Evolutionary conservation across 2,888 invertebrate species (phyloP).

Genomic region (Sicus ferrugineus): DNA sequence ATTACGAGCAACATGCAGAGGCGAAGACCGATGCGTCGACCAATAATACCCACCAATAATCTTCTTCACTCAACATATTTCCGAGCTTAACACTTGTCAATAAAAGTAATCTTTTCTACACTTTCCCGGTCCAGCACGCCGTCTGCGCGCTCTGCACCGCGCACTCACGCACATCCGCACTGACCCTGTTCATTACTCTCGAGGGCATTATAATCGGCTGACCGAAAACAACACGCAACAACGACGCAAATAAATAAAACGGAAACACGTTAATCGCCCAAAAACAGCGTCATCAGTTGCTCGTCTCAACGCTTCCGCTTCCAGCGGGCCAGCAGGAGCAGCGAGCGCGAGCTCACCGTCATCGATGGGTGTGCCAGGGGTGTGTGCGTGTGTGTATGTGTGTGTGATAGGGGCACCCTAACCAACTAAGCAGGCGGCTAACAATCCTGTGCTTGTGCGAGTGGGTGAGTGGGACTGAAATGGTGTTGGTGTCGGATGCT

Average conservation of each 20-base stretch:
- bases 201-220: slow-evolving; percentile 35
- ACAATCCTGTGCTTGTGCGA: no score
- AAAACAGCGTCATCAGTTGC: slow-evolving; percentile 27
- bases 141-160: not conserved
- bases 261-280: slow-evolving; percentile 34
- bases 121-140: not conserved
- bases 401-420: no score
- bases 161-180: not conserved
- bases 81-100: slow-evolving; percentile 7
- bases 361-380: slow-evolving; percentile 12
- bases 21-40: no score
- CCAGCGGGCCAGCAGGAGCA: not conserved
- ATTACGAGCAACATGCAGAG: no score
- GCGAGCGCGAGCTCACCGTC: slow-evolving; percentile 3
- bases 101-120: slow-evolving; percentile 9
- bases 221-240: slow-evolving; percentile 21
- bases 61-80: slow-evolving; percentile 13
- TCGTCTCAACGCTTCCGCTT: not conserved
- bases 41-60: not conserved
- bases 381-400: no score
- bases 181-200: slow-evolving; percentile 28
- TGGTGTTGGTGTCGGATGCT: slow-evolving; percentile 2
- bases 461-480: not conserved
- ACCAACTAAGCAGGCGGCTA: not conserved
- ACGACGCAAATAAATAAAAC: slow-evolving; percentile 28